A percentile compares a stretch with the other conserved stretches of the same genome.
These are phyloP conservation scores for Cossypha caffra DNA, from an alignment of 2,797 vertebrate species.

Conservation along the genomic window DNA sequence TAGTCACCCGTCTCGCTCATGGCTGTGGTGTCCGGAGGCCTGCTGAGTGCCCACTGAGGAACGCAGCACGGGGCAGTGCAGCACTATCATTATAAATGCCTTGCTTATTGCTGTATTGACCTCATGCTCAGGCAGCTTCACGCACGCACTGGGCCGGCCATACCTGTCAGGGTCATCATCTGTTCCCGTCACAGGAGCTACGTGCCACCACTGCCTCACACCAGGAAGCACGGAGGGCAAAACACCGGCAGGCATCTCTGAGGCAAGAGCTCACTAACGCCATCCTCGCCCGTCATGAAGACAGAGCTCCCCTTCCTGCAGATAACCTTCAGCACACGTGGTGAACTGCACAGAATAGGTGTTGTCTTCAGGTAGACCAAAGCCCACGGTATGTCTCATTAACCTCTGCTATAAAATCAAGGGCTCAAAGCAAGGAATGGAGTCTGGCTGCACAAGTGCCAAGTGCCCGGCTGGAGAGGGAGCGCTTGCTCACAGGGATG, in stretches of 20 bases:
- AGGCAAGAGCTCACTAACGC: background rate
- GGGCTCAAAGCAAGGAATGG: rapidly evolving
- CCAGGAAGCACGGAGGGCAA: background rate
- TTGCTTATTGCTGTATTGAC: background rate
- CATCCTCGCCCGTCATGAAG: background rate
- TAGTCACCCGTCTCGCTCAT: background rate
- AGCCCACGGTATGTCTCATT: background rate
- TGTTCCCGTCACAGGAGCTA: background rate
- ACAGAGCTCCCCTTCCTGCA: background rate
- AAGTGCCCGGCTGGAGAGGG: background rate
- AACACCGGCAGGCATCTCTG: background rate
- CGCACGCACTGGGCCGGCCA: background rate
- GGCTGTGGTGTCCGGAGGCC: background rate
- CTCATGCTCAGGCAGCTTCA: background rate
- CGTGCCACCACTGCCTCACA: background rate
- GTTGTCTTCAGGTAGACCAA: background rate
- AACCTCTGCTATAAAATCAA: background rate
- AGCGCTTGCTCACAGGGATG: rapidly evolving
- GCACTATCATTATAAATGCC: background rate
- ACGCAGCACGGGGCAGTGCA: background rate
- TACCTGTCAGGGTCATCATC: background rate
- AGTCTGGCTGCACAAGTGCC: rapidly evolving
- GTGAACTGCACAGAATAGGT: rapidly evolving
- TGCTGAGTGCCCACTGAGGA: background rate
- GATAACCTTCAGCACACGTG: rapidly evolving